Percentiles rank a stretch among this genome's conserved stretches.
phyloP scores from a whole-genome alignment of 2,113 vertebrate genomes.

The Capricornis sumatraensis region DNA sequence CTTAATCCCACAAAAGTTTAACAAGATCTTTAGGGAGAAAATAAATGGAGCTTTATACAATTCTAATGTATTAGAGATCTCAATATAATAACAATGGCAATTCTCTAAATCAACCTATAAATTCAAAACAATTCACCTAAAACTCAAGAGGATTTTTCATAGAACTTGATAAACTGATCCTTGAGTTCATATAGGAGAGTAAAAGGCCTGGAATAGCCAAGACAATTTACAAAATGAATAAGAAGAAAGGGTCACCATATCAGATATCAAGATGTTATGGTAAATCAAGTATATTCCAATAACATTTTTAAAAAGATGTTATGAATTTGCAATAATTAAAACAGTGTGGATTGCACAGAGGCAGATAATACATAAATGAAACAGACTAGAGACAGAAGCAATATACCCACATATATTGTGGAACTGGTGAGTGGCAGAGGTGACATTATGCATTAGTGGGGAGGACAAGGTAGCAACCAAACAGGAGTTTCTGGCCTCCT shows the following conservation, averaged over 20 bases:
- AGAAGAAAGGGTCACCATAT: neutral
- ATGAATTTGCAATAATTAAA: neutral
- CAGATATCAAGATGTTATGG: neutral
- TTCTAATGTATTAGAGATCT: neutral
- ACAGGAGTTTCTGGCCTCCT: neutral
- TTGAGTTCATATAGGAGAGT: neutral
- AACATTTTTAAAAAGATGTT: neutral
- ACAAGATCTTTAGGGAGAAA: slow-evolving; percentile 6
- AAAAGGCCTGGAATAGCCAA: neutral
- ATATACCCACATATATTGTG: neutral
- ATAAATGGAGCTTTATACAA: neutral
- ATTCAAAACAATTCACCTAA: slow-evolving; percentile 11
- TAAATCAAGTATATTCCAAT: neutral
- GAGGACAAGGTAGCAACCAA: neutral
- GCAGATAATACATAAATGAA: neutral
- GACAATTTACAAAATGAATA: neutral
- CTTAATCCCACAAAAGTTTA: slow-evolving; percentile 17
- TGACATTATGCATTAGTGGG: neutral
- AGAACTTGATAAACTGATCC: neutral
- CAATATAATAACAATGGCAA: neutral
- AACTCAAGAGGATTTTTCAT: neutral
- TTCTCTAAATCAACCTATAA: slow-evolving; percentile 30
- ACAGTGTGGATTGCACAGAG: neutral
- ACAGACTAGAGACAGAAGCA: neutral
- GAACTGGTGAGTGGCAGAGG: neutral